phyloP scores from a whole-genome alignment of 2,888 invertebrate species.

The Limenitis arthemis region DNA sequence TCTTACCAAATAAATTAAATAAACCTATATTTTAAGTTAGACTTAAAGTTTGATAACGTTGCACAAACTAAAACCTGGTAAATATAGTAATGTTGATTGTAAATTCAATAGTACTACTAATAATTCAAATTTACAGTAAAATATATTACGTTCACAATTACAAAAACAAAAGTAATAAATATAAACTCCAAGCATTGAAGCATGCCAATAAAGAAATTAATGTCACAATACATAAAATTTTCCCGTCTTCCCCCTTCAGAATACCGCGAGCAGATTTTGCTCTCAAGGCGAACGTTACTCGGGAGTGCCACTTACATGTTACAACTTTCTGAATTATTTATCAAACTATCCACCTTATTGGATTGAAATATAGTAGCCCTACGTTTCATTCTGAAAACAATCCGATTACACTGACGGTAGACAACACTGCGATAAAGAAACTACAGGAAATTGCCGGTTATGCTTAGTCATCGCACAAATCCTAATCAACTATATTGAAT shows the following conservation, averaged over 20 bases:
- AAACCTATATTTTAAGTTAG: too few species aligned
- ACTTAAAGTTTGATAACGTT: too few species aligned
- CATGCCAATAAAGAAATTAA: constrained; percentile 38
- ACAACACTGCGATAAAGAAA: constrained; percentile 23
- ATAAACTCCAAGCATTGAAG: not conserved
- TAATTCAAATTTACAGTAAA: too few species aligned
- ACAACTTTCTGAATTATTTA: constrained; percentile 68
- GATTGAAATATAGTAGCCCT: constrained; percentile 55
- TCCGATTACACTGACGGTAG: constrained; percentile 34
- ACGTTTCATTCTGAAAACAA: constrained; percentile 39
- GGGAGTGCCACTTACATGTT: constrained; percentile 66
- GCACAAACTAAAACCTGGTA: too few species aligned
- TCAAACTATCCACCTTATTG: constrained; percentile 63
- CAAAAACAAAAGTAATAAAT: too few species aligned
- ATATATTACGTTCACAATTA: too few species aligned
- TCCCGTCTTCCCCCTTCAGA: constrained; percentile 42
- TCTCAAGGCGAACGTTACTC: constrained; percentile 56
- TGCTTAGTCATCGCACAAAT: constrained; percentile 13
- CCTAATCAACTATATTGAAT: constrained; percentile 4
- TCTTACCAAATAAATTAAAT: too few species aligned
- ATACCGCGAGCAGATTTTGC: constrained; percentile 41
- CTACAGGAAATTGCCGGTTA: constrained; percentile 12
- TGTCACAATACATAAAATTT: constrained; percentile 50
- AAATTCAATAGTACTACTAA: too few species aligned
- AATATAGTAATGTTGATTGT: too few species aligned